Base-by-base conservation (phyloP, 2,113 vertebrate species). In the Macheiramphus alcinus region DNA sequence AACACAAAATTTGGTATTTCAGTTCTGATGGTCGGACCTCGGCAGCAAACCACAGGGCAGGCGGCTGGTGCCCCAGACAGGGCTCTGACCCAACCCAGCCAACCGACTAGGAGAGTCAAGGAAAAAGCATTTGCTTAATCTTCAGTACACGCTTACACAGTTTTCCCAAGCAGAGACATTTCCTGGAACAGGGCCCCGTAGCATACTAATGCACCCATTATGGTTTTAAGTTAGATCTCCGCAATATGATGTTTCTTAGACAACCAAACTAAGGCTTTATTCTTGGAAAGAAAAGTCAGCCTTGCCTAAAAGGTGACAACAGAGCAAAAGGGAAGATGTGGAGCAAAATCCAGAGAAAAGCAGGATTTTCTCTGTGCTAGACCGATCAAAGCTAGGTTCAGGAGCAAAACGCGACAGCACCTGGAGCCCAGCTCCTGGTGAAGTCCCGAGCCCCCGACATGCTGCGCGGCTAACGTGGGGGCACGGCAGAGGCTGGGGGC, bases 381-480 rank as follows among this genome's bases (percentile, higher is more conserved):
- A 10, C 25, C 48, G 63, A 34, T 40, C 31, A 5, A 80, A 72
- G 80, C 11, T 56, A 67, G 11, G 19, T 6, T 52, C 4, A 52
- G 31, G 20, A 48, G 27, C 48, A 80, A 59, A 72, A 21, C 0
- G 0, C 1, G 7, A 31, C 45, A 42, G 66, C 3, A 43, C 2
- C 18, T 27, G 53, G 23, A 86, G 32, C 6, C 52, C 9, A 5
- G 38, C 38, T 61, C 40, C 52, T 40, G 62, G 21, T 12, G 55
- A 70, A 71, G 18, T n/a, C 32, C 38, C 6, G 2, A 3, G 3
- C 1, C 13, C 27, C 16, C 2, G 3, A 0, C 0, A 0, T 3
- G 14, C 8, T 10, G 8, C 31, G 3, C 15, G 36, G 67, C 27
- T 27, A 4, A 40, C 0, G 31, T 4, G 22, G n/a, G 10, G 6